A percentile compares a stretch with the other conserved stretches of the same genome.
Evolutionary conservation across 2,113 vertebrate species (phyloP).

Genomic region (Plecotus auritus): DNA sequence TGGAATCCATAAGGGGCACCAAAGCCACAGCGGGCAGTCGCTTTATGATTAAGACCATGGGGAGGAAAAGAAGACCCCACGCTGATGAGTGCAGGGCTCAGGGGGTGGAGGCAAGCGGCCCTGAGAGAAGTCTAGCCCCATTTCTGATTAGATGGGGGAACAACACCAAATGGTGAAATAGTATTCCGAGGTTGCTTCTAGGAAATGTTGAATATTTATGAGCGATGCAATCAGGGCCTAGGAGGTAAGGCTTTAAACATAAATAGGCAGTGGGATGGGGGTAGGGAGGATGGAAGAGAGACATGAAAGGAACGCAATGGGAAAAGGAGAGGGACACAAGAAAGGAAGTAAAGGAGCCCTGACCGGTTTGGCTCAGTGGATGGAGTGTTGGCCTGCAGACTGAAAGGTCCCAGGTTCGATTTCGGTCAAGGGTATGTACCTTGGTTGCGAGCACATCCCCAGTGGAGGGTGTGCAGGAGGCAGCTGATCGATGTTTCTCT

Average conservation of each 20-base stretch:
- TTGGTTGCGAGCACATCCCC: no score
- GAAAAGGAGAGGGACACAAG: background rate
- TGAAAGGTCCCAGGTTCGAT: no score
- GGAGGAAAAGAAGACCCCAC: background rate
- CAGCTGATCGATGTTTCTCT: no score
- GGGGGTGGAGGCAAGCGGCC: background rate
- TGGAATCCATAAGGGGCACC: background rate
- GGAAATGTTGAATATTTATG: conserved; percentile 64
- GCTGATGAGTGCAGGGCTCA: background rate
- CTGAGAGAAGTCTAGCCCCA: background rate
- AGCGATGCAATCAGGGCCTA: conserved; percentile 47
- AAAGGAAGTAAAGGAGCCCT: background rate
- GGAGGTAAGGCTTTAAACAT: conserved; percentile 44
- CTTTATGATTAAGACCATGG: conserved; percentile 1
- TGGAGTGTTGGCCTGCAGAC: no score
- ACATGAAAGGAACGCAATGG: background rate
- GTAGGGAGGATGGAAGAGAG: background rate
- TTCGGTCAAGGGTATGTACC: no score
- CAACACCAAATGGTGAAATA: background rate
- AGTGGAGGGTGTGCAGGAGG: no score
- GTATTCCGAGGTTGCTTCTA: conserved; percentile 16
- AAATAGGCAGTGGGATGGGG: background rate
- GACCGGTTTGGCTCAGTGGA: no score
- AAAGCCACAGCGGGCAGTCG: background rate
- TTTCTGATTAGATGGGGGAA: conserved; percentile 23